Evolutionary conservation across 1,140 invertebrate species (phyloP), one percentile per base, ranked within the genome.

Genomic region (Drosophila bipectinata): DNA sequence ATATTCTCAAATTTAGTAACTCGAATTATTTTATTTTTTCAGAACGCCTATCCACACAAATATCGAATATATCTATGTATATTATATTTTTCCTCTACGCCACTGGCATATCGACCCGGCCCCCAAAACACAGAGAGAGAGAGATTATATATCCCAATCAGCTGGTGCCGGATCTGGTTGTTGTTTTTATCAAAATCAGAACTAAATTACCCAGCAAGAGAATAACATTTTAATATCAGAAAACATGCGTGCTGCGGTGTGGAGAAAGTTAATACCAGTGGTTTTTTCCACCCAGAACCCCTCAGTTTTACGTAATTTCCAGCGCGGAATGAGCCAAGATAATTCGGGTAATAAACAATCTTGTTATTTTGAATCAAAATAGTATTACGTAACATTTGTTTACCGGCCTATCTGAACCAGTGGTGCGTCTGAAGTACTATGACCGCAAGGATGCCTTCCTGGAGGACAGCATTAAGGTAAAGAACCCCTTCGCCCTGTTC

Each of bases 401-500:
- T 37, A 37, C 34, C 34, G 34, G 41, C 14, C 6, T 8, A 44
- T 18, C 5, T 18, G 41, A 7, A 2, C 9, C 62, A 95, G 94
- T 85, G 6, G 94, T 96, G 93, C 92, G 97, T 83, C 93, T 95
- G 47, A 95, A 94, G 67, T 98, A 98, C 83, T 95, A 95, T 76
- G 93, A 94, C 55, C 94, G 94, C 55, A 90, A 92, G 69, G 94
- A 97, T 48, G 94, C 94, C 26, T 97, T 98, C 91, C 93, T 95
- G 18, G 95, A 97, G 91, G 93, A 94, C 49, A 93, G 96, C 84
- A 93, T 98, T 24, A 93, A 94, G 8, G 93, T 95, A 1, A 97
- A 96, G 88, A 95, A 98, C 88, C 97, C 97, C 5, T 94, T 97
- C 84, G 92, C 92, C 8, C 94, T 98, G 83, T 98, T 99, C 91